Percentiles rank a stretch among this genome's conserved stretches.
phyloP scores from a whole-genome alignment of 2,888 invertebrate genomes.

The Unio pictorum region DNA sequence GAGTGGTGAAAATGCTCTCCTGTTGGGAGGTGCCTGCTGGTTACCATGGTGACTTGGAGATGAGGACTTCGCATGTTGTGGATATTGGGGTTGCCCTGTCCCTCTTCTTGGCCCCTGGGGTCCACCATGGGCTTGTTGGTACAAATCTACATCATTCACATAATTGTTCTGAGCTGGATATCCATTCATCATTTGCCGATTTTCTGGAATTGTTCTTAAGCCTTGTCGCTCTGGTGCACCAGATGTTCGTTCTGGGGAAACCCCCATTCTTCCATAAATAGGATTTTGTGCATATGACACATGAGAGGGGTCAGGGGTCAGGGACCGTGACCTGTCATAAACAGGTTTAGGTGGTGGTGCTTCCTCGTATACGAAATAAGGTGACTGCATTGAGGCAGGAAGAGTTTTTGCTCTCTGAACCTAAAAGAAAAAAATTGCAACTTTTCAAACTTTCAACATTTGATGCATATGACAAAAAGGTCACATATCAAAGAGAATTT shows the following conservation, averaged over 20 bases:
- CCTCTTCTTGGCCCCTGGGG: conserved; percentile 14
- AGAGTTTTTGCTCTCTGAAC: conserved; percentile 44
- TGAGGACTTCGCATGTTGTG: conserved; percentile 37
- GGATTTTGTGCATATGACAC: conserved; percentile 52
- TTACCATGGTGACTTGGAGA: conserved; percentile 32
- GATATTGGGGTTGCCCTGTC: conserved; percentile 11
- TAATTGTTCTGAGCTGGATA: conserved; percentile 17
- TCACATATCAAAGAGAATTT: too few species aligned
- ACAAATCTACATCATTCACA: conserved; percentile 19
- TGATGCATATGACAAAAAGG: too few species aligned
- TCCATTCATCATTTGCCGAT: conserved; percentile 49
- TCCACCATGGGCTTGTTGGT: conserved; percentile 22
- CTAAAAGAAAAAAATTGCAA: conserved; percentile 8
- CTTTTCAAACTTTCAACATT: too few species aligned
- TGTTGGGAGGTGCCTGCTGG: conserved; percentile 30
- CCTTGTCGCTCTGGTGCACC: conserved; percentile 49
- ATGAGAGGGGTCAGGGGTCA: conserved; percentile 53
- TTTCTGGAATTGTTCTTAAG: conserved; percentile 61
- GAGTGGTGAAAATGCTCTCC: conserved; percentile 45
- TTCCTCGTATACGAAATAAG: conserved; percentile 38
- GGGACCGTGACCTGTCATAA: conserved; percentile 54
- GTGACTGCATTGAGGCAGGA: conserved; percentile 42
- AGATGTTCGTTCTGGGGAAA: conserved; percentile 32
- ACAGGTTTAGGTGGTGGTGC: conserved; percentile 36
- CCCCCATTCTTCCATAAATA: conserved; percentile 42